Evolutionary conservation across 2,888 invertebrate species (phyloP), one percentile per base, ranked within the genome.

Genomic region (Euplexia lucipara): DNA sequence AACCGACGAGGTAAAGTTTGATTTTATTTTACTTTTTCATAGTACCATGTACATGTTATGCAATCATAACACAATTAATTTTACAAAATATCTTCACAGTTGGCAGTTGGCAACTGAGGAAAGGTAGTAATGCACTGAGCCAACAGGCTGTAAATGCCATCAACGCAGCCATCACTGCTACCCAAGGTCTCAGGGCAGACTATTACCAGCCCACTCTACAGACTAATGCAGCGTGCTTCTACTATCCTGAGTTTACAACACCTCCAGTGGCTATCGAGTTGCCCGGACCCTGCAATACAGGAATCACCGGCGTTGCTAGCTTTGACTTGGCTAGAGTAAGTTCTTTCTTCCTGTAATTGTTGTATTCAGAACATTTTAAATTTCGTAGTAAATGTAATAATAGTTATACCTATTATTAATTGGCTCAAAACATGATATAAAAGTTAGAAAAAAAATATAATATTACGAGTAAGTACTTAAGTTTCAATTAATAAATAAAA

Each of bases 31-130:
- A 47, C 39, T 52, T 56, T 26, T n/a, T 18, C 26, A 18, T 14
- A 7, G 10, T 37, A 20, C 10, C 7, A 22, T 30, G 37, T 10
- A 10, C 12, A 20, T 34, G 7, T 3, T 1, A 34, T 16, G 16
- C 16, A 0, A 10, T 3, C n/a, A 26, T 14, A 9, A 12, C 0
- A 7, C 6, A 52, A 1, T 14, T 48, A 41, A 48, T 32, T 14
- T 35, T 1, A 42, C 5, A 32, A n/a, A 37, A 6, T 35, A 56
- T n/a, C 30, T 52, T 79, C 74, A 8, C 83, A 95, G 95, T 95
- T 0, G 82, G 83, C 76, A 95, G 95, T 71, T 94, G 94, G 95
- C 92, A 92, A 66, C 76, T 94, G 0, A 91, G 94, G 63, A 87
- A 91, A 76, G 77, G 53, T 1, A 65, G 0, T 87, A 77, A 26